A percentile compares a stretch with the other conserved stretches of the same genome.
Conservation (phyloP, 2,888 invertebrate species). For the Temnothorax rugatulus region DNA sequence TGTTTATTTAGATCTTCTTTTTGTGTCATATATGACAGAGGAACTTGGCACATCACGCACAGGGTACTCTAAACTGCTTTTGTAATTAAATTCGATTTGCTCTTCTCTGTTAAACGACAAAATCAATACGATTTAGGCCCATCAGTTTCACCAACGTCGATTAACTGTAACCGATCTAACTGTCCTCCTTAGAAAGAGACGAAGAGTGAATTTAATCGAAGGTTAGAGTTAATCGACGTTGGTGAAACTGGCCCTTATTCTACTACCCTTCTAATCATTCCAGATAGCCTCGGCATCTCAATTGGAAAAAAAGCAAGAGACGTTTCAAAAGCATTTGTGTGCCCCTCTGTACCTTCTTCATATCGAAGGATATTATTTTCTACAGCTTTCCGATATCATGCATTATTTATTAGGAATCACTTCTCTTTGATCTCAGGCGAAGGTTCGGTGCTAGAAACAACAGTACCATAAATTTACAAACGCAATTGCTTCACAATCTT, state of each 20-base stretch:
- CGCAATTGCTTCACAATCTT: constrained; percentile 1
- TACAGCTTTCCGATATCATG: constrained; percentile 41
- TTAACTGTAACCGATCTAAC: too few relatives aligned
- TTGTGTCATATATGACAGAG: not conserved
- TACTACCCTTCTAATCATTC: constrained; percentile 11
- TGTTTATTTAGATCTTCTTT: not conserved
- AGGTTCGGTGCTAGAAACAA: constrained; percentile 27
- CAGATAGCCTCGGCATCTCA: not conserved
- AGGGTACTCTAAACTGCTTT: not conserved
- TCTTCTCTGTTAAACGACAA: not conserved
- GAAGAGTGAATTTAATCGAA: too few relatives aligned
- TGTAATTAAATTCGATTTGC: constrained; percentile 3
- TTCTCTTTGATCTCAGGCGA: constrained; percentile 14
- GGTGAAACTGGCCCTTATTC: not conserved
- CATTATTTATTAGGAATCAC: constrained; percentile 37
- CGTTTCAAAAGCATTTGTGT: constrained; percentile 11
- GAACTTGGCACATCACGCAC: not conserved
- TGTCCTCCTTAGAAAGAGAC: too few relatives aligned
- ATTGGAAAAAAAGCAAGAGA: constrained; percentile 17
- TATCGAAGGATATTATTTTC: constrained; percentile 23
- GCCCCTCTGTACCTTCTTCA: not conserved
- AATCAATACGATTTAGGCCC: not conserved
- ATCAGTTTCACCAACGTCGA: too few relatives aligned
- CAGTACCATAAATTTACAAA: not conserved
- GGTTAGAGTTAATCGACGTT: too few relatives aligned